phyloP scores from a whole-genome alignment of 2,797 vertebrate genomes.

The Ammospiza maritima region DNA sequence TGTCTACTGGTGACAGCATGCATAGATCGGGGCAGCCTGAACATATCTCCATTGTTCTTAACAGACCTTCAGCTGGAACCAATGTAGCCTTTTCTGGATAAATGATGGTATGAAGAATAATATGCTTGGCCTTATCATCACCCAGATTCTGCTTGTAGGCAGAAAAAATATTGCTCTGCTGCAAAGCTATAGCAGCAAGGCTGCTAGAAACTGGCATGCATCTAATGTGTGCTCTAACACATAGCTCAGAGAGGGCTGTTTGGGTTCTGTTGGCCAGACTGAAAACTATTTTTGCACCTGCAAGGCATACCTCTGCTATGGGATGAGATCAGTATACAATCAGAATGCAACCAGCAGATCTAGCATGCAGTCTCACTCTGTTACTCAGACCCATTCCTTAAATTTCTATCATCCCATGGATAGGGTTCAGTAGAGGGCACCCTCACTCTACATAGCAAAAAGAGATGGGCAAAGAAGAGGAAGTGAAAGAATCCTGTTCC shows the following conservation, averaged over 20 bases:
- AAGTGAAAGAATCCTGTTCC: not conserved
- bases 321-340: not conserved
- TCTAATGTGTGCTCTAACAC: not conserved
- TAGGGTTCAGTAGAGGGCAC: not conserved
- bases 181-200: not conserved
- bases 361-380: not conserved
- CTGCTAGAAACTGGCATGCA: not conserved
- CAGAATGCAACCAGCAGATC: not conserved
- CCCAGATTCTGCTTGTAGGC: not conserved
- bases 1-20: not conserved
- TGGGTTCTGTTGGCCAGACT: not conserved
- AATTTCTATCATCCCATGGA: not conserved
- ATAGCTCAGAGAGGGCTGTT: not conserved
- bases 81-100: not conserved
- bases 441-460: not conserved
- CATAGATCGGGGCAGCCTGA: not conserved
- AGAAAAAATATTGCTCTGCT: not conserved
- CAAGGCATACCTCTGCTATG: not conserved
- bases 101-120: not conserved
- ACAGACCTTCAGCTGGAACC: not conserved
- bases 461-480: not conserved
- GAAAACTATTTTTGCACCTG: not conserved
- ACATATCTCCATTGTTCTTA: not conserved
- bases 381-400: not conserved
- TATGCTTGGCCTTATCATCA: not conserved